phyloP scores from a whole-genome alignment of 1,140 invertebrate genomes.

The Diorhabda elongata region DNA sequence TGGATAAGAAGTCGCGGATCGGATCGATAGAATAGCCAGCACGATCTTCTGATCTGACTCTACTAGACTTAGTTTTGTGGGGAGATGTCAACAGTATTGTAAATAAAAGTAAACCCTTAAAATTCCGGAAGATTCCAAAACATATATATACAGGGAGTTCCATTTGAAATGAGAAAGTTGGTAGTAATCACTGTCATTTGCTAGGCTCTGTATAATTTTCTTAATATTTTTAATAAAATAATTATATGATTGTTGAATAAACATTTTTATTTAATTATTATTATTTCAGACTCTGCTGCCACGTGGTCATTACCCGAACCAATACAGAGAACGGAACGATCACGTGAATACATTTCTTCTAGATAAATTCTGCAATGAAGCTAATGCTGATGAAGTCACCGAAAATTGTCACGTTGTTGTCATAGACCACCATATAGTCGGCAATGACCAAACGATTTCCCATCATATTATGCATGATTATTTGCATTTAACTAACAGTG shows the following conservation, averaged over 20 bases:
- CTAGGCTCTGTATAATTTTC: too few species aligned
- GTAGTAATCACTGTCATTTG: too few species aligned
- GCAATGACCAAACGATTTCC: constrained; percentile 58
- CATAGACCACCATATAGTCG: constrained; percentile 56
- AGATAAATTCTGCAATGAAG: constrained; percentile 45
- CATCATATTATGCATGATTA: constrained; percentile 70
- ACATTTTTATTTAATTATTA: neutral
- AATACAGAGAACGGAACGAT: constrained; percentile 57
- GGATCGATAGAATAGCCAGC: too few species aligned
- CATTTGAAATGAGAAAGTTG: too few species aligned
- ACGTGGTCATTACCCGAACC: constrained; percentile 62
- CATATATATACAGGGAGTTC: too few species aligned
- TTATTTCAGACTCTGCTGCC: constrained; percentile 60
- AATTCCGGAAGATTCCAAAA: too few species aligned
- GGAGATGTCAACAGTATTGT: too few species aligned
- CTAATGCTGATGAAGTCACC: constrained; percentile 37
- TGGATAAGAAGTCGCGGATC: too few species aligned
- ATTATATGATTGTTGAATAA: neutral
- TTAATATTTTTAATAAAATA: too few species aligned
- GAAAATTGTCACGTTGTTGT: constrained; percentile 49
- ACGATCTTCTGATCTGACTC: too few species aligned
- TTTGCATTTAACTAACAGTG: constrained; percentile 63
- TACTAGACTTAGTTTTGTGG: too few species aligned
- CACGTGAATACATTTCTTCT: constrained; percentile 58
- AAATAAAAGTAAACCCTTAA: too few species aligned